phyloP scores from a whole-genome alignment of 2,797 vertebrate species.

The Brachyrhaphis roseni region DNA sequence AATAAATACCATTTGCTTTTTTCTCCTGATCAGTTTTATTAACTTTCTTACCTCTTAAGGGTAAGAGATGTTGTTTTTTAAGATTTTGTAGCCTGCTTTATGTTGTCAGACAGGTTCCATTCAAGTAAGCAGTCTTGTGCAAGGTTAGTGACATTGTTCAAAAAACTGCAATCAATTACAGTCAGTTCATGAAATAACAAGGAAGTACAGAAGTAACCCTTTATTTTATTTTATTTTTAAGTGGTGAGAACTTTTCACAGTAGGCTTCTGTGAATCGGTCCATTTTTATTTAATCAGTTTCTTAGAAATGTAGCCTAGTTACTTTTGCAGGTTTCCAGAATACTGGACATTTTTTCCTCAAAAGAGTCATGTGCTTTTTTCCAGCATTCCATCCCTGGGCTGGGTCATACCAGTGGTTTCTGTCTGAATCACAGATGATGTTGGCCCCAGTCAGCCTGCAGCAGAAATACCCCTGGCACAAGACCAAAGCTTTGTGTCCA shows the following conservation, averaged over 20 bases:
- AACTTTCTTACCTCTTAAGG: neutral
- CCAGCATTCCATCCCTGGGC: constrained; percentile 44
- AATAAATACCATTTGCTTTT: neutral
- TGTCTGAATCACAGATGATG: constrained; percentile 36
- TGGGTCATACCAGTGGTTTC: constrained; percentile 39
- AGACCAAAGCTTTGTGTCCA: constrained; percentile 43
- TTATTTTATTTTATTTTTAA: neutral
- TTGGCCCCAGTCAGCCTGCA: constrained; percentile 23
- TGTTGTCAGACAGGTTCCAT: neutral
- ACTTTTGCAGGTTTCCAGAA: constrained; percentile 18
- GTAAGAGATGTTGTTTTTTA: neutral
- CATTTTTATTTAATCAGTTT: constrained; percentile 20
- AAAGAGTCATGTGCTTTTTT: constrained; percentile 19
- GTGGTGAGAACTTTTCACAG: neutral
- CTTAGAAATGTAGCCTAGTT: neutral
- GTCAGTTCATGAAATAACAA: neutral
- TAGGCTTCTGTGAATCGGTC: neutral
- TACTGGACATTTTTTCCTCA: constrained; percentile 1
- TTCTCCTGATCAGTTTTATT: neutral
- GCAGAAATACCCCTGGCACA: constrained; percentile 39
- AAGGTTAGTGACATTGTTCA: neutral
- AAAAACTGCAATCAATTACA: neutral
- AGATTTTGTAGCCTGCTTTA: neutral
- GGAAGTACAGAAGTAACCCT: neutral
- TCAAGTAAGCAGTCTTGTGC: neutral